Conservation (phyloP, 2,113 vertebrate genomes). For the Rhodinocichla rosea region DNA sequence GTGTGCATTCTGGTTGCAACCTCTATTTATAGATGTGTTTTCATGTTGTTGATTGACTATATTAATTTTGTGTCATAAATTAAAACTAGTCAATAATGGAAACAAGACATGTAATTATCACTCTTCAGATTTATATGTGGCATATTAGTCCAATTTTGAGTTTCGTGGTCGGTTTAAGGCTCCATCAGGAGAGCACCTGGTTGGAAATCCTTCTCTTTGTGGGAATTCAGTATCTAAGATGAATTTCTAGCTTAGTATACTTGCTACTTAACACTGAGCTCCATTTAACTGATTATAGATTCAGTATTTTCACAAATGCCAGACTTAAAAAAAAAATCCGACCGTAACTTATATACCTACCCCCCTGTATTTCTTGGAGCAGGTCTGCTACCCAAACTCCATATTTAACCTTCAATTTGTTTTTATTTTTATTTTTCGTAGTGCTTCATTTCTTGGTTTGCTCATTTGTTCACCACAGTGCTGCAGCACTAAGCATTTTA, state of each 20-base stretch:
- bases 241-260: constrained; percentile 23
- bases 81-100: constrained; percentile 20
- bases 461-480: constrained; percentile 25
- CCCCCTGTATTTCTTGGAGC: not conserved
- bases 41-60: constrained; percentile 18
- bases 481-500: constrained; percentile 59
- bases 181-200: constrained; percentile 35
- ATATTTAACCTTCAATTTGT: not conserved
- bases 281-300: constrained; percentile 32
- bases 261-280: constrained; percentile 41
- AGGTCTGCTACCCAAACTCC: not conserved
- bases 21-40: not conserved
- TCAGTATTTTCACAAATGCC: constrained; percentile 11
- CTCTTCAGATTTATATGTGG: not conserved
- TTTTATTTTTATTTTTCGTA: constrained; percentile 2
- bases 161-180: not conserved
- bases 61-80: constrained; percentile 28
- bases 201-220: constrained; percentile 28
- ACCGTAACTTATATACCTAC: not conserved
- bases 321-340: not conserved
- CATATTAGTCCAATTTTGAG: not conserved
- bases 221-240: constrained; percentile 18
- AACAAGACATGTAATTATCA: constrained; percentile 24
- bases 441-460: constrained; percentile 9
- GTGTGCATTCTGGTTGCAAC: not conserved